Conservation (phyloP, 2,888 invertebrate genomes). For the Eilema caniola region DNA sequence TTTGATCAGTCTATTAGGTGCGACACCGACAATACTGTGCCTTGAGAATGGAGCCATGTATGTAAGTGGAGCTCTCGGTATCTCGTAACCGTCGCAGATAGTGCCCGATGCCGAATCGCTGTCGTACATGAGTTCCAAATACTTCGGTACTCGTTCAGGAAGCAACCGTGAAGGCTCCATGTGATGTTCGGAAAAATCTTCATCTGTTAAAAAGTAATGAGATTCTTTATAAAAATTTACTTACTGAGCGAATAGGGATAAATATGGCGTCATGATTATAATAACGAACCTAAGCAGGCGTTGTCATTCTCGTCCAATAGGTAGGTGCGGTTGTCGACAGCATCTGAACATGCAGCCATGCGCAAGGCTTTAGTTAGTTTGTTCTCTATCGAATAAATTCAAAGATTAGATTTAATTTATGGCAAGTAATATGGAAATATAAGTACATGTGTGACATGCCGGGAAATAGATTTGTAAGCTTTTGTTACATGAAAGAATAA, state of each 20-base stretch:
- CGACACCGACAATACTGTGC: conserved; percentile 80
- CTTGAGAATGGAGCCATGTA: conserved; percentile 68
- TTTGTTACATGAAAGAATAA: background rate
- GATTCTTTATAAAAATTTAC: background rate
- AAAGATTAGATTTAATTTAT: conserved; percentile 9
- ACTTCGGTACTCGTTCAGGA: conserved; percentile 85
- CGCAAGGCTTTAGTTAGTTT: conserved; percentile 68
- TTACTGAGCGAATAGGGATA: background rate
- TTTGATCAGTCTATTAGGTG: conserved; percentile 73
- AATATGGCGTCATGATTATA: conserved; percentile 4
- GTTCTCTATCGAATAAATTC: conserved; percentile 39
- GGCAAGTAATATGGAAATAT: conserved; percentile 8
- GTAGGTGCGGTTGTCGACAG: conserved; percentile 93
- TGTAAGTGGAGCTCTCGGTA: conserved; percentile 79
- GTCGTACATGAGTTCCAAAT: conserved; percentile 89
- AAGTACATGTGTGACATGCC: conserved; percentile 25
- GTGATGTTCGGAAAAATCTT: conserved; percentile 74
- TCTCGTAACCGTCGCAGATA: conserved; percentile 88
- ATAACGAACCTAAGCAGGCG: conserved; percentile 82
- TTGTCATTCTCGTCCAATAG: conserved; percentile 92
- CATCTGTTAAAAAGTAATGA: conserved; percentile 62
- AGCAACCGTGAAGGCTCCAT: conserved; percentile 79
- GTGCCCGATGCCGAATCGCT: conserved; percentile 77
- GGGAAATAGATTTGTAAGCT: background rate
- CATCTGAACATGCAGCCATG: conserved; percentile 87